Percentiles rank a stretch among this genome's conserved stretches.
phyloP scores from a whole-genome alignment of 2,888 invertebrate genomes.

The Hemaris fuciformis region DNA sequence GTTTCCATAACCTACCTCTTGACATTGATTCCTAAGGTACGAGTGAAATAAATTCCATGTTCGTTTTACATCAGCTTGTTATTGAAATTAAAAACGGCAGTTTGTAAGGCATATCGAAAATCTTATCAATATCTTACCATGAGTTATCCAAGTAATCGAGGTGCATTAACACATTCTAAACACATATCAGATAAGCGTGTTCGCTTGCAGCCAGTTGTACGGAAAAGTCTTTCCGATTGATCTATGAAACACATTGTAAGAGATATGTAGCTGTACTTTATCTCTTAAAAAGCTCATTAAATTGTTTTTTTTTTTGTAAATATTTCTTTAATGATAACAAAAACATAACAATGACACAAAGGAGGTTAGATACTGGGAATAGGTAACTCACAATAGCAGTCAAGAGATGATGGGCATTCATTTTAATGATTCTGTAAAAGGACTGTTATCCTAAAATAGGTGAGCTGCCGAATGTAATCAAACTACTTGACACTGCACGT shows the following conservation, averaged over 20 bases:
- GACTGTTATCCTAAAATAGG: conserved; percentile 53
- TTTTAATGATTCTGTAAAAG: neutral
- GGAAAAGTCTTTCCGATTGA: neutral
- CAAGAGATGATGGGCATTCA: neutral
- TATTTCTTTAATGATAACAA: too few species aligned
- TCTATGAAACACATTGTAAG: neutral
- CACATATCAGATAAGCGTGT: neutral
- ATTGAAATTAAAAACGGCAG: neutral
- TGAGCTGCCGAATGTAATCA: conserved; percentile 57
- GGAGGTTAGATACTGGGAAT: too few species aligned
- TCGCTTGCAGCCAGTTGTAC: neutral
- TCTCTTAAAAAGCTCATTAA: too few species aligned
- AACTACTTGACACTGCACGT: conserved; percentile 71
- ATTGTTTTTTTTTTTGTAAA: too few species aligned
- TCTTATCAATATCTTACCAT: neutral
- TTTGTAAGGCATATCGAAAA: neutral
- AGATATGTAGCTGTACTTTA: too few species aligned
- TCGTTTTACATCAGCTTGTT: too few species aligned
- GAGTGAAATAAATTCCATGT: too few species aligned
- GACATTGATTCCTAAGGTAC: too few species aligned
- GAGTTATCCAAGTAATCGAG: neutral
- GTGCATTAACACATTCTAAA: neutral
- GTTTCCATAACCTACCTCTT: too few species aligned
- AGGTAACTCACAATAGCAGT: too few species aligned
- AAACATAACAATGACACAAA: too few species aligned